phyloP scores from a whole-genome alignment of 1,140 invertebrate species.

The Listronotus bonariensis region DNA sequence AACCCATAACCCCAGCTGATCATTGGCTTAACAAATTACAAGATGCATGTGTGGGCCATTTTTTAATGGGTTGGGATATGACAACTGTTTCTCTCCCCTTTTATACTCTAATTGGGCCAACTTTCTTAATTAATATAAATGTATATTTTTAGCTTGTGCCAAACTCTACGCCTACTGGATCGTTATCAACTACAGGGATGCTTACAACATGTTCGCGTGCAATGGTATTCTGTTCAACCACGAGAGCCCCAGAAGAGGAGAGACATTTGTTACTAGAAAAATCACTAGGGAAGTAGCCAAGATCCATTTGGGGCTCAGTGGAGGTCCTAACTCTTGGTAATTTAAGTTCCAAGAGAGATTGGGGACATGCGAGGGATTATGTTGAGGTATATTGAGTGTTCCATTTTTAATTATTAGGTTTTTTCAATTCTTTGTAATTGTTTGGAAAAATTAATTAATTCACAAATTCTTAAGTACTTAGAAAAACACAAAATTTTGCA shows the following conservation, averaged over 20 bases:
- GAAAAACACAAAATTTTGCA: too few relatives aligned
- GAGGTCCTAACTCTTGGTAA: slow-evolving; percentile 93
- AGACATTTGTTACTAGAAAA: slow-evolving; percentile 99
- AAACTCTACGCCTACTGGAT: slow-evolving; percentile 99
- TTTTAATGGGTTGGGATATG: too few relatives aligned
- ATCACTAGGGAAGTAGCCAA: slow-evolving; percentile 97
- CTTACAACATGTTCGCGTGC: slow-evolving; percentile 96
- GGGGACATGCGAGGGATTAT: slow-evolving; percentile 99
- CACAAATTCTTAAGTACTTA: too few relatives aligned
- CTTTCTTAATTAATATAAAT: slow-evolving; percentile 1
- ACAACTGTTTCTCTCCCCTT: too few relatives aligned
- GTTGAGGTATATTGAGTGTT: slow-evolving; percentile 82
- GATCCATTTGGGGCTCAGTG: slow-evolving; percentile 86
- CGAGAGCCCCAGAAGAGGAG: slow-evolving; percentile 95
- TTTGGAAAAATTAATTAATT: too few relatives aligned
- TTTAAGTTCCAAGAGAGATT: slow-evolving; percentile 94
- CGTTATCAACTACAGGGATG: slow-evolving; percentile 96
- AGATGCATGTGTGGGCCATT: too few relatives aligned
- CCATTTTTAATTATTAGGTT: slow-evolving; percentile 16
- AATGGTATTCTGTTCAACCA: slow-evolving; percentile 99
- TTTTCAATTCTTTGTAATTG: slow-evolving; percentile 6
- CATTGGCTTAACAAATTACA: too few relatives aligned
- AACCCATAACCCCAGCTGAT: too few relatives aligned
- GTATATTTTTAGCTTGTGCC: slow-evolving; percentile 80
- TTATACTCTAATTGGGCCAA: too few relatives aligned